Evolutionary conservation across 1,140 invertebrate genomes (phyloP).

Genomic region (Yoshiicerus persimilis): DNA sequence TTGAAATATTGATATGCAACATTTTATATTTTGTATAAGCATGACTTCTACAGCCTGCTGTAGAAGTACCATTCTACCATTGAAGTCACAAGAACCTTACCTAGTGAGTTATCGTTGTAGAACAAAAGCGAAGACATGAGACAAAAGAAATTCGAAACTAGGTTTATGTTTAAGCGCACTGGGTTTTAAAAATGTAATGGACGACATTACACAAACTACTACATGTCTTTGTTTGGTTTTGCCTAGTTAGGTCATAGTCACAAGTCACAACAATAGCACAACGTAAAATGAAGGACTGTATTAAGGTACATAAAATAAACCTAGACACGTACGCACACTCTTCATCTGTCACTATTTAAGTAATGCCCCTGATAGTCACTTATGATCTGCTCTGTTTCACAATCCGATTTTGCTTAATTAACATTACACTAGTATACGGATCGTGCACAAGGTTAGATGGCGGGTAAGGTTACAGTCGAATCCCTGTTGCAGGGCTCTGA

Average conservation of each 20-base stretch:
- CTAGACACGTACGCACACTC: not conserved
- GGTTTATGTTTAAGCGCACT: not conserved
- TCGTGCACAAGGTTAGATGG: no score
- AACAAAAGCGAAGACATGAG: not conserved
- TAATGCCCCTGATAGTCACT: not conserved
- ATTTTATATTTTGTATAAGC: no score
- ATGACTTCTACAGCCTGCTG: no score
- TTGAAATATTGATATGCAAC: no score
- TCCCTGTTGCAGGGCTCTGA: no score
- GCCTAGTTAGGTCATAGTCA: no score
- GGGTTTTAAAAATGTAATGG: not conserved
- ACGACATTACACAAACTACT: not conserved
- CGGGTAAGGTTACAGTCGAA: no score
- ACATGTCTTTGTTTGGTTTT: no score
- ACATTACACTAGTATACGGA: not conserved
- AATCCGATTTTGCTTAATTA: not conserved
- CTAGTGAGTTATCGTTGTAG: not conserved
- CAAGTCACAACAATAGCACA: no score
- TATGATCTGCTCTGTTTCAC: not conserved
- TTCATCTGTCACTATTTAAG: not conserved
- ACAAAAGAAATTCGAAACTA: not conserved
- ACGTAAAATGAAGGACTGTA: no score
- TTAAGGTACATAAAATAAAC: not conserved
- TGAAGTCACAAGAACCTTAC: no score
- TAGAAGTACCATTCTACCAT: not conserved